Percentiles rank a stretch among this genome's conserved stretches.
phyloP scores from a whole-genome alignment of 2,797 vertebrate species.

The Coregonus sp. region DNA sequence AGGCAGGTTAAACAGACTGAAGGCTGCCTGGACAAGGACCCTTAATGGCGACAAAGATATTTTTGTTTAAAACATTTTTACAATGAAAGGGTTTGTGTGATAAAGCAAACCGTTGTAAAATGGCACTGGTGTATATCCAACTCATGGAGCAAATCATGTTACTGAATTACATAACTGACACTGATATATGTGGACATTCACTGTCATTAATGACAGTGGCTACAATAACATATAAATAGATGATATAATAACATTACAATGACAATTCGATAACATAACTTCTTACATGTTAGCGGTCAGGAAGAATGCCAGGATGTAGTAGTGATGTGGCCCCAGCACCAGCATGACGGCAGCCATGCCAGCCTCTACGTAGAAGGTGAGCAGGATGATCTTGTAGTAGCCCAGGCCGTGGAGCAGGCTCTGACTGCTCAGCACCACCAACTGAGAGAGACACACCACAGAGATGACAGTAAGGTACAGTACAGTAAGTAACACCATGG shows the following conservation, averaged over 20 bases:
- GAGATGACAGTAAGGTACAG: constrained; percentile 9
- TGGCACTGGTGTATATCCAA: no score
- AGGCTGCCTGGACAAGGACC: constrained; percentile 83
- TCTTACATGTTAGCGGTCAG: constrained; percentile 87
- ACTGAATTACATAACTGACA: background rate
- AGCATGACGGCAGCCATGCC: constrained; percentile 79
- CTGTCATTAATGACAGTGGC: background rate
- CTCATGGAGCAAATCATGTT: background rate
- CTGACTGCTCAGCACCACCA: constrained; percentile 84
- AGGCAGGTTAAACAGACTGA: constrained; percentile 88
- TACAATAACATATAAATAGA: background rate
- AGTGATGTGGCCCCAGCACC: constrained; percentile 76
- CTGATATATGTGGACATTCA: background rate
- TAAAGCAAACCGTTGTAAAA: background rate
- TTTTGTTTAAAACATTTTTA: no score
- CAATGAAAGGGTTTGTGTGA: background rate
- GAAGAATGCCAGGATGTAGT: constrained; percentile 84
- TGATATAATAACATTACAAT: background rate
- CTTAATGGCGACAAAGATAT: constrained; percentile 55
- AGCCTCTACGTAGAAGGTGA: constrained; percentile 84
- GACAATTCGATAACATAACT: background rate
- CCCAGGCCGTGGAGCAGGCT: constrained; percentile 76
- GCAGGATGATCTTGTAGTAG: constrained; percentile 88
- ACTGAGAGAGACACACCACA: constrained; percentile 62
- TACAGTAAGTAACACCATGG: background rate